Base-by-base conservation (phyloP, 2,888 invertebrate genomes). In the Muschampia plurimacula region DNA sequence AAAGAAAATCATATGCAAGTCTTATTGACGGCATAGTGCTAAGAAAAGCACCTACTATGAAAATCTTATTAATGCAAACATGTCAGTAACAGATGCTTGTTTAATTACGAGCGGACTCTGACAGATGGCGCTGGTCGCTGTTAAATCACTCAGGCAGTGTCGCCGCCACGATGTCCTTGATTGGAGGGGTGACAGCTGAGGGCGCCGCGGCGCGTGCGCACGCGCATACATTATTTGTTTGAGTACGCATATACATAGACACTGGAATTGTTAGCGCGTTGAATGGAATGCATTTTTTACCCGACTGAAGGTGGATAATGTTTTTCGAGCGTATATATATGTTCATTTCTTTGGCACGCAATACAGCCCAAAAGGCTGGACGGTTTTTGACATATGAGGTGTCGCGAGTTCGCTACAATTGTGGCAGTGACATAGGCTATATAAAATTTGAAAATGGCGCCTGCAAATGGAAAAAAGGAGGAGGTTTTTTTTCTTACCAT, bases 141-240 rank as follows among this genome's bases (percentile, higher is more conserved):
- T 39, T 77, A 77, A 76, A 77, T 77, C 77, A 77, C 75, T 77
- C 77, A 69, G 52, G 52, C 71, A 72, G 55, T 73, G 74, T 62
- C 72, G 72, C 71, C 60, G 36, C 22, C 55, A 22, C 22, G 12
- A 5, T 52, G 52, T 22, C 49, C 72, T 32, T 46, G 65, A 66
- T 59, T 66, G 66, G 55, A 49, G 69, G 64, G 59, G n/a, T 60
- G 71, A 71, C 71, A 66, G 49, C 6, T 5, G 5, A 52, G 15
- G 71, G 71, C 71, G 71, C 71, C 71, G 64, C 70, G 64, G 41
- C 64, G 57, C 65, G 65, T 64, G 65, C 59, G 65, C 64, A 22
- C 46, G 49, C 41, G 52, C 28, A 32, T 59, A 59, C 22, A 46
- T 46, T 46, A 46, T n/a, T n/a, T n/a, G n/a, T n/a, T 9, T 46